Conservation (phyloP, 2,797 vertebrate species). For the Epinephelus awoara region DNA sequence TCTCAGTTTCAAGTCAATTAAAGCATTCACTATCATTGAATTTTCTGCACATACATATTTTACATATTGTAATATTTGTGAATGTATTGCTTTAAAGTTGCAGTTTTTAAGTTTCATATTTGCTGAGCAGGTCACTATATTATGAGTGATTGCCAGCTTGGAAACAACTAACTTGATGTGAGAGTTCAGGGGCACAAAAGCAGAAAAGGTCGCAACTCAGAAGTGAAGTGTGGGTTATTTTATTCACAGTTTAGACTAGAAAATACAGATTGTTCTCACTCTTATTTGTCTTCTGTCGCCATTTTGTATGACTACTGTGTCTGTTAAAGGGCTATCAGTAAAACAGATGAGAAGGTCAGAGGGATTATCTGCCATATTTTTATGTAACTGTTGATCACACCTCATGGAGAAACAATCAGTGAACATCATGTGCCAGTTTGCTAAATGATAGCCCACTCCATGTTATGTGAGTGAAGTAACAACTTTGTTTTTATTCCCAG, state of each 20-base stretch:
- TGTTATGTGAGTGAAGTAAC: not conserved
- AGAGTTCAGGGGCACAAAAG: not conserved
- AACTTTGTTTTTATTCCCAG: constrained; percentile 55
- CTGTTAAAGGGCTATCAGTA: too few species aligned
- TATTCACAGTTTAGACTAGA: not conserved
- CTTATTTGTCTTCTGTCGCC: not conserved
- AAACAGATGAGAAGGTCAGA: not conserved
- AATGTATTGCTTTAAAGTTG: too few species aligned
- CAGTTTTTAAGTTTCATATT: too few species aligned
- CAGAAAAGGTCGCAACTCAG: not conserved
- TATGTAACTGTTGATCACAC: not conserved
- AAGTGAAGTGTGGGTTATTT: not conserved
- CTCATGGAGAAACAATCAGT: not conserved
- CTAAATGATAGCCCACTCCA: not conserved
- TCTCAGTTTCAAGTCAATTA: too few species aligned
- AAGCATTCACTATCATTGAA: too few species aligned
- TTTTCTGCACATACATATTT: too few species aligned
- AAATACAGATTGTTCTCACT: not conserved
- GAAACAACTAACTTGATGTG: not conserved
- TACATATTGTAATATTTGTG: too few species aligned
- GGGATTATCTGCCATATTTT: not conserved
- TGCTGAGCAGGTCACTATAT: too few species aligned
- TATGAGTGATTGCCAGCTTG: too few species aligned
- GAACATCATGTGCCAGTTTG: not conserved
- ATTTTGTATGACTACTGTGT: not conserved